These are phyloP conservation scores for Auanema freiburgensis DNA, from an alignment of 2,888 invertebrate genomes.

Conservation along the genomic window DNA sequence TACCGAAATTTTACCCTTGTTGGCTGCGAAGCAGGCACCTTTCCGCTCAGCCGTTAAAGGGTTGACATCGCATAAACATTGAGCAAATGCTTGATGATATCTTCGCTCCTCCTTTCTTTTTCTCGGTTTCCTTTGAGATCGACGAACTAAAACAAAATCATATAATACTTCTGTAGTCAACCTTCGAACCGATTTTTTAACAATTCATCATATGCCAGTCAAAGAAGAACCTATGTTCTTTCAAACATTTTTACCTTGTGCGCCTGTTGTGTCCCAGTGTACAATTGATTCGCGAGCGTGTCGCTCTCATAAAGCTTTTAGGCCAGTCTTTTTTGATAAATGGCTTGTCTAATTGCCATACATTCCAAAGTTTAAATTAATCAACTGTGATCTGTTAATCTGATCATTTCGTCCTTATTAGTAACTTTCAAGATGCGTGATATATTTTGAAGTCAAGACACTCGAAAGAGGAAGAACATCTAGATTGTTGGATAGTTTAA, in stretches of 20 bases:
- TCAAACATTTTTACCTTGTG: conserved; percentile 11
- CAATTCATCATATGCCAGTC: conserved; percentile 12
- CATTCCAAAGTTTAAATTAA: too few relatives aligned
- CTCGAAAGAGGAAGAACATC: too few relatives aligned
- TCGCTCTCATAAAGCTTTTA: conserved; percentile 17
- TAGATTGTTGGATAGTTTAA: too few relatives aligned
- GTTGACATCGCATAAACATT: conserved; percentile 62
- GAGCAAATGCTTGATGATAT: conserved; percentile 55
- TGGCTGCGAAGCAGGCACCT: conserved; percentile 58
- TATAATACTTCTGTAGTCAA: background rate
- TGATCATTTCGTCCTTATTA: too few relatives aligned
- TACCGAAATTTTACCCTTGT: conserved; percentile 48
- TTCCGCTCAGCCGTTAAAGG: conserved; percentile 54
- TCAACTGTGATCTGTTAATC: too few relatives aligned
- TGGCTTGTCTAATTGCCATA: conserved; percentile 1
- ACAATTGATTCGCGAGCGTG: conserved; percentile 17
- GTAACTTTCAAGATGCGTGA: too few relatives aligned
- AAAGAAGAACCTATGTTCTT: conserved; percentile 4
- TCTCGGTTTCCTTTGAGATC: conserved; percentile 33
- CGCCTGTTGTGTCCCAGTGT: conserved; percentile 18
- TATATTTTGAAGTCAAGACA: too few relatives aligned
- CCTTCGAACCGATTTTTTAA: background rate
- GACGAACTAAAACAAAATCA: conserved; percentile 34
- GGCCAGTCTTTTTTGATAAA: conserved; percentile 21
- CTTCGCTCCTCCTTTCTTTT: conserved; percentile 33